These are phyloP conservation scores for Thyatira batis DNA, from an alignment of 2,888 invertebrate species.

Conservation along the genomic window DNA sequence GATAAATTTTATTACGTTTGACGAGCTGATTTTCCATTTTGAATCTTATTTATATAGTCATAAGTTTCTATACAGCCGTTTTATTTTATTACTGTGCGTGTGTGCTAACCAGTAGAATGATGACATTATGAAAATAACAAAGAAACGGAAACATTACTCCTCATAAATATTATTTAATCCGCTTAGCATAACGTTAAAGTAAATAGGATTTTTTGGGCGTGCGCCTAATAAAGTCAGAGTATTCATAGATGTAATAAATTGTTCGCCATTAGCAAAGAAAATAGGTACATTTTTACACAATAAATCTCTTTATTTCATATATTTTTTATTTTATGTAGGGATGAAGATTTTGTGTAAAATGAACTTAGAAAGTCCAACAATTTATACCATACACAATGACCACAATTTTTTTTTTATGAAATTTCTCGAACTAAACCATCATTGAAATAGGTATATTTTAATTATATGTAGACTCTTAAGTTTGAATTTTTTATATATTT, in stretches of 20 bases:
- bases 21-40: not conserved
- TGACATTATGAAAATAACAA: slow-evolving; percentile 49
- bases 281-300: slow-evolving; percentile 24
- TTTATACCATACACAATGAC: not conserved
- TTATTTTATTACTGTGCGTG: not conserved
- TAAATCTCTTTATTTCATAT: slow-evolving; percentile 20
- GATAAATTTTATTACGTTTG: too few species aligned
- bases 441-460: too few species aligned
- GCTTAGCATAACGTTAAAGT: slow-evolving; percentile 66
- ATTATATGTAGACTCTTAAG: too few species aligned
- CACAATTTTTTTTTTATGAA: too few species aligned
- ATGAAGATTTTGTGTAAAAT: not conserved
- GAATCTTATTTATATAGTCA: not conserved
- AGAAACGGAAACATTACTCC: slow-evolving; percentile 52
- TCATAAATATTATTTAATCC: slow-evolving; percentile 71
- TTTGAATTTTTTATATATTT: too few species aligned
- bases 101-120: slow-evolving; percentile 35
- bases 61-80: not conserved
- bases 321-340: not conserved
- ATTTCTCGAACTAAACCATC: not conserved
- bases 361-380: not conserved
- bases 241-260: slow-evolving; percentile 55
- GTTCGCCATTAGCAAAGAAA: slow-evolving; percentile 50
- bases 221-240: slow-evolving; percentile 47
- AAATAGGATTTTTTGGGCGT: slow-evolving; percentile 59